Evolutionary conservation across 1,140 invertebrate species (phyloP), one percentile per base, ranked within the genome.

Genomic region (Pygmarrhopalites habei): DNA sequence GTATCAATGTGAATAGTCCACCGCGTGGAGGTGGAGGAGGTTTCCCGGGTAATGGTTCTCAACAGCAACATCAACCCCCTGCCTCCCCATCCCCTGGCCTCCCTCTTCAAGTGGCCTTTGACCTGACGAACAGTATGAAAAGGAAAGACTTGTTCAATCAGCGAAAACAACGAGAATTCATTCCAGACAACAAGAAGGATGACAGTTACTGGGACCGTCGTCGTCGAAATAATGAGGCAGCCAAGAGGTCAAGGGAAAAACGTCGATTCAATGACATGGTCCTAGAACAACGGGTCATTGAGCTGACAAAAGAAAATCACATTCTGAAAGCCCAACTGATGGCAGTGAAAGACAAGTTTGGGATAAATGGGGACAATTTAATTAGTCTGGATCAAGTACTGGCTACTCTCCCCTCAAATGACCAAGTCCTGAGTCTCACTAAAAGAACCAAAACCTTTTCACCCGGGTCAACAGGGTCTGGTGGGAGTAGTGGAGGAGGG

Each of bases 191-290:
- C 75, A 95, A 94, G 73, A 98, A 98, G 75, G 94, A 98, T 72
- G 90, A 95, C 70, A 90, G 88, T 70, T 98, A 98, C 77, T 98
- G 95, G 95, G 93, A 97, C 76, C 82, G 94, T 29, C 81, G 95
- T 43, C 80, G 92, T 43, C 83, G 93, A 30, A 98, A 98, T 77
- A 98, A 98, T 76, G 94, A 97, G 75, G 90, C 95, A 0, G 95
- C 92, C 28, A 92, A 95, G 74, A 78, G 93, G 4, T 96, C 92
- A 1, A 81, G 95, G 1, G 94, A 98, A 76, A 98, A 98, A 78
- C 81, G 95, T 19, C 83, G 95, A 14, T 88, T 95, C 78, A 96
- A 97, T 74, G 95, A 98, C 75, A 93, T 98, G 89, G 91, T 95
- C 0, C 79, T 97, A 12, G 93, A 97, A 74, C 90, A 92, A 69